Conservation (phyloP, 2,113 vertebrate genomes). For the Dendrocopos noguchii region DNA sequence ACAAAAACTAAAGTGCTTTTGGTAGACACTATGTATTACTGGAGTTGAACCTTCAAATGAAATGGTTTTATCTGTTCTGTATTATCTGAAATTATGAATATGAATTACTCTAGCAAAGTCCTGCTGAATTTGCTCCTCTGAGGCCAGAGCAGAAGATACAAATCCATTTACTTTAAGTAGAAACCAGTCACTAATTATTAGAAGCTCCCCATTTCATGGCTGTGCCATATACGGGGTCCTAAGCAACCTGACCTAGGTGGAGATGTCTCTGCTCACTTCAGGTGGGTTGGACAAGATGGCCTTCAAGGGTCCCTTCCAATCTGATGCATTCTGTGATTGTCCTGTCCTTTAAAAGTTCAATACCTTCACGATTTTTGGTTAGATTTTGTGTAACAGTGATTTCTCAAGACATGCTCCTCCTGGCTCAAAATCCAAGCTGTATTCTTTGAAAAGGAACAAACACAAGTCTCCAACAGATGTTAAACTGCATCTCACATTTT, state of each 20-base stretch:
- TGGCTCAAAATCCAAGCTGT: not conserved
- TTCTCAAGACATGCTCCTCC: not conserved
- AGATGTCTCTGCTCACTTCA: too few species aligned
- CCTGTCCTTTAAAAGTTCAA: not conserved
- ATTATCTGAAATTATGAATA: not conserved
- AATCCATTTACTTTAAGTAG: not conserved
- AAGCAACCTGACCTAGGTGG: too few species aligned
- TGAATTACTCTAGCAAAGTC: not conserved
- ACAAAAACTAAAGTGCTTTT: not conserved
- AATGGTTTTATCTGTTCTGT: not conserved
- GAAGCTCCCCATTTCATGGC: not conserved
- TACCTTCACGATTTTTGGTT: not conserved
- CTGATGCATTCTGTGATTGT: too few species aligned
- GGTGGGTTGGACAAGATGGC: too few species aligned
- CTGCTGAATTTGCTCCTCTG: not conserved
- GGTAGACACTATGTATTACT: not conserved
- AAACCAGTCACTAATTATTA: not conserved
- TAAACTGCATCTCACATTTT: not conserved
- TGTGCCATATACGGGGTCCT: too few species aligned
- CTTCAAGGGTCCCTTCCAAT: too few species aligned
- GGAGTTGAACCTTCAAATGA: not conserved
- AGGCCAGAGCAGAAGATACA: not conserved
- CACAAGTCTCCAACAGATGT: not conserved
- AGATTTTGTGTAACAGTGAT: not conserved
- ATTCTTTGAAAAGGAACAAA: not conserved